phyloP scores from a whole-genome alignment of 2,797 vertebrate species.

The Dicrostonyx torquatus region DNA sequence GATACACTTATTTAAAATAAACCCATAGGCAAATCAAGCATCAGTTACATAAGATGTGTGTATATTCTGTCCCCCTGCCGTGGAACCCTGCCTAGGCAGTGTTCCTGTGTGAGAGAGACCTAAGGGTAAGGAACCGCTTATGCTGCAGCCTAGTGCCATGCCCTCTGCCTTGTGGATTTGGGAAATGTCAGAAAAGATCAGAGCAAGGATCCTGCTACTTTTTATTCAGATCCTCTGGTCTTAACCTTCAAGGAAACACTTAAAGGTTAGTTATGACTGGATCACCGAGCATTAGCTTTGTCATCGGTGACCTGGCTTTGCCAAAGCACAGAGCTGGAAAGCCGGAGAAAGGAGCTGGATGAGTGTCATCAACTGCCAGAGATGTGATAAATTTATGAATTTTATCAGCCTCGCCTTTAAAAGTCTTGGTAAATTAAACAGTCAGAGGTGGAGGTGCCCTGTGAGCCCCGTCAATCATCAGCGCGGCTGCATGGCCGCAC shows the following conservation, averaged over 20 bases:
- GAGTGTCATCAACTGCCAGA: constrained; percentile 73
- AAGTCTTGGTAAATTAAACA: constrained; percentile 79
- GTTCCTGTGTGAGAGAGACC: not conserved
- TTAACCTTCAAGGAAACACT: constrained; percentile 75
- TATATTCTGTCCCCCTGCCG: constrained; percentile 17
- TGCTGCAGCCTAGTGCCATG: not conserved
- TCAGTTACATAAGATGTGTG: not conserved
- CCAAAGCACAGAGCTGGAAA: constrained; percentile 47
- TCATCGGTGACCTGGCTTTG: constrained; percentile 50
- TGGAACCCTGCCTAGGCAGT: not conserved
- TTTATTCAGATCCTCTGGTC: constrained; percentile 52
- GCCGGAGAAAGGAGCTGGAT: constrained; percentile 68
- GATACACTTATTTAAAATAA: constrained; percentile 59
- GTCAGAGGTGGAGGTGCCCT: constrained; percentile 80
- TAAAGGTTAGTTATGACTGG: constrained; percentile 66
- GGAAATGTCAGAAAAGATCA: constrained; percentile 64
- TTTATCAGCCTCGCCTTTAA: constrained; percentile 76
- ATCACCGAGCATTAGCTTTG: constrained; percentile 44
- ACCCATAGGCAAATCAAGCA: constrained; percentile 40
- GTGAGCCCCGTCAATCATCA: constrained; percentile 80
- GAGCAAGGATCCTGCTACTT: constrained; percentile 70
- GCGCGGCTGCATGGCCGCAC: constrained; percentile 63
- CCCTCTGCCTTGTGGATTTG: constrained; percentile 65
- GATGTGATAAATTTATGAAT: constrained; percentile 83
- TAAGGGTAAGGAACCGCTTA: constrained; percentile 6